Conservation (phyloP, 2,797 vertebrate genomes). For the Florisuga fusca region DNA sequence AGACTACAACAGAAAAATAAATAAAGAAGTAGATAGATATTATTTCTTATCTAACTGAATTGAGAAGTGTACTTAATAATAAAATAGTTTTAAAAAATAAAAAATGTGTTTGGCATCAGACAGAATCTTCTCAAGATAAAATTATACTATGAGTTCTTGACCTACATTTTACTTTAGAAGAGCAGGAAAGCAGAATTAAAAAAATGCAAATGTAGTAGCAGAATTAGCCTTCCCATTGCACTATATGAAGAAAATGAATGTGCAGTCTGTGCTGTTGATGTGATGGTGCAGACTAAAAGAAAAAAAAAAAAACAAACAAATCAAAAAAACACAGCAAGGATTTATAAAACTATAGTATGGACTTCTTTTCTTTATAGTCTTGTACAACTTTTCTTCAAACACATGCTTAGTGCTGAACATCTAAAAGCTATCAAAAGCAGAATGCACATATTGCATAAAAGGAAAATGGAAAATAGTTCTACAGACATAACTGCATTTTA, state of each 20-base stretch:
- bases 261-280: constrained; percentile 2
- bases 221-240: background rate
- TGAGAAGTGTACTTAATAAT: background rate
- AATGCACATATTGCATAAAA: constrained; percentile 60
- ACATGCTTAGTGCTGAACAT: background rate
- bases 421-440: constrained; percentile 29
- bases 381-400: constrained; percentile 56
- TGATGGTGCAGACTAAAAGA: constrained; percentile 20
- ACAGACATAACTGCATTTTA: background rate
- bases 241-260: background rate
- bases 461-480: background rate
- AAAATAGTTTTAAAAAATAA: background rate
- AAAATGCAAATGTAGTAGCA: constrained; percentile 23
- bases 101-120: background rate
- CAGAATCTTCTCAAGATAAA: background rate
- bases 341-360: background rate
- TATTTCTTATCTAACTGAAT: background rate
- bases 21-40: background rate
- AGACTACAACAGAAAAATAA: background rate
- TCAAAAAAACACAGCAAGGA: background rate
- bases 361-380: constrained; percentile 4
- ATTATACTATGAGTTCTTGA: background rate
- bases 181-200: background rate
- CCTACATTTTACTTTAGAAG: constrained; percentile 1
- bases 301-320: background rate